These are phyloP conservation scores for Scolopax bukidnonensis DNA, from an alignment of 2,797 vertebrate species.

Conservation along the genomic window DNA sequence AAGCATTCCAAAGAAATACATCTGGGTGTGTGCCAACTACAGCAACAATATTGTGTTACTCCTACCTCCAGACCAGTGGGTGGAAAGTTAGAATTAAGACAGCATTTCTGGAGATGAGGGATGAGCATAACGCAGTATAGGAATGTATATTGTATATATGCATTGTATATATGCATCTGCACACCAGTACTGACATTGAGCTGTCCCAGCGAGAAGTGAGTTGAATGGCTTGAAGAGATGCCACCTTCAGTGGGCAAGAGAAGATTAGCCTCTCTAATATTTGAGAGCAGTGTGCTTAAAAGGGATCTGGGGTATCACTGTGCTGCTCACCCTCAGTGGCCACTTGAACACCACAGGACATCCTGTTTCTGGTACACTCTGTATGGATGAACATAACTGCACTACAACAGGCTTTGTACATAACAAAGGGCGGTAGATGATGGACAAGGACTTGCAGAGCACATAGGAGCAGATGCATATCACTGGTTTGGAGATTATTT, in stretches of 20 bases:
- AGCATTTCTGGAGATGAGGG: background rate
- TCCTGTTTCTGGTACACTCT: background rate
- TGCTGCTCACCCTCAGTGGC: background rate
- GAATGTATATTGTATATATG: background rate
- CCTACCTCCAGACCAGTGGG: background rate
- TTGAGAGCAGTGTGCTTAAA: background rate
- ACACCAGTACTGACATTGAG: background rate
- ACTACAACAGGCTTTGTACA: constrained; percentile 3
- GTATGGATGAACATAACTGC: background rate
- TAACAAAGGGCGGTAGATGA: constrained; percentile 35
- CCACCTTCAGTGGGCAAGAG: background rate
- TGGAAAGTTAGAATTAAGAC: background rate
- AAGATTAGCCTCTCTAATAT: background rate
- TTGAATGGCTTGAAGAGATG: background rate
- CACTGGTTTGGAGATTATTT: background rate
- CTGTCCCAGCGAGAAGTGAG: background rate
- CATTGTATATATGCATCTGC: background rate
- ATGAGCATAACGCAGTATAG: background rate
- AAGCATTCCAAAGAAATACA: background rate
- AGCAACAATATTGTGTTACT: background rate
- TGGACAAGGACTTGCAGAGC: background rate
- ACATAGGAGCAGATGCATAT: constrained; percentile 7
- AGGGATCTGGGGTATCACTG: background rate
- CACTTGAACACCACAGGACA: background rate
- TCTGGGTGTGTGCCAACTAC: background rate